Base-by-base conservation (phyloP, 2,888 invertebrate genomes). In the Leptura quadrifasciata region DNA sequence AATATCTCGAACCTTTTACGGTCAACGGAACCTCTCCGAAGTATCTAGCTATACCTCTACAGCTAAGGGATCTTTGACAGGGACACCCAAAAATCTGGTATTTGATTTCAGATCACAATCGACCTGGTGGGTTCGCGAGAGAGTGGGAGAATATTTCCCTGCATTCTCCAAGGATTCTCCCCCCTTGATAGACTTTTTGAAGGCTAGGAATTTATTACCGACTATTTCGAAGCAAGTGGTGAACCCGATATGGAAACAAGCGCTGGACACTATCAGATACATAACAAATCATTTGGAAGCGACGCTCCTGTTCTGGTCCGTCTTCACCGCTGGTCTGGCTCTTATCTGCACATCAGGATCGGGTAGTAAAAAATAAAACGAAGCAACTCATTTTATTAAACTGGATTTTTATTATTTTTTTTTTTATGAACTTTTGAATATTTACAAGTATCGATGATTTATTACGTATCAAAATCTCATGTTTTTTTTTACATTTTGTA, bases 101-200 rank as follows among this genome's bases (percentile, higher is more conserved):
- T 63, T 39, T 18, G 17, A 0, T 27, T 64, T 54, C 21, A 90
- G 90, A 75, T 86, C 86, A 77, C 84, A 87, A 74, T 80, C 86
- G n/a, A 83, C 89, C 9, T 92, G 92, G 91, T 93, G 93, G 93
- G 90, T 87, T 58, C 89, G 93, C 75, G 91, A 92, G 84, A 90
- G 88, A 77, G 88, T 91, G 0, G 88, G 89, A 9, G 93, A 93
- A 82, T 93, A 92, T 82, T 91, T 93, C 80, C 93, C 93, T 8
- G 89, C 91, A 27, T 92, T 91, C 83, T 90, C 92, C 58, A 90
- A 90, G 76, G 91, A 92, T 82, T 91, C 93, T 74, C 88, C 91
- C 4, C 91, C 92, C 2, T 86, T 93, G 24, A 84, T 92, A 3
- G 92, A 93, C 55, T 93, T 92, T 84, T 86, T 93, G 60, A 89